Evolutionary conservation across 2,888 invertebrate species (phyloP), one percentile per base, ranked within the genome.

Genomic region (Flabesymbios commensalis): DNA sequence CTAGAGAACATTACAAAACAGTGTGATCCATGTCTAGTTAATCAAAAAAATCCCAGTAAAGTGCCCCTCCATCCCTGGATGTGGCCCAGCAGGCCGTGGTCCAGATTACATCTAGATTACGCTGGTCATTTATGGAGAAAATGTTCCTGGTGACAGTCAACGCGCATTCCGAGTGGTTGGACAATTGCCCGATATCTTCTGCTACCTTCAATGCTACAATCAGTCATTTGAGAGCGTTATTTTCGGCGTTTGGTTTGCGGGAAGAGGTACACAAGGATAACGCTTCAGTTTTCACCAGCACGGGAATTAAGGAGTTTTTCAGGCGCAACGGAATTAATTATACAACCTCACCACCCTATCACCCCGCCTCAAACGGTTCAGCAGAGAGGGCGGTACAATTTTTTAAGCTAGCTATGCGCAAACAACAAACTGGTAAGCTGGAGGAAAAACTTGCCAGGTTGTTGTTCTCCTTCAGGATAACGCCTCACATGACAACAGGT

Each of bases 31-130:
- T 71, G 71, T 36, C 54, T 41, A 29, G 54, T 53, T 2, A 32
- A 61, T 17, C 61, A 33, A 19, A 59, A 41, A 7, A 32, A 19
- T 41, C 72, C 71, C n/a, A n/a, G 65, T 29, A 58, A 49, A 22
- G 64, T 70, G n/a, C 68, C 72, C 1, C 42, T 74, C 10, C 72
- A 73, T 45, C 70, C 69, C 3, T 77, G 72, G 74, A 62, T 66
- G 48, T 68, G 56, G 45, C 74, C 75, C 7, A 56, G 53, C 14
- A 59, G 60, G 33, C 67, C 72, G n/a, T 76, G 72, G 75, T 54
- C 56, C 7, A 55, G 74, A 5, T 14, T 76, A 1, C 74, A 75
- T 41, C 45, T 73, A 24, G 74, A 75, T 52, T 72, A 65, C 55
- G 74, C 73, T n/a, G 72, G 68, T 24, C 69, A 33, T 57, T 67